Evolutionary conservation across 2,888 invertebrate species (phyloP).

Genomic region (Lasioglossum oenotherae): DNA sequence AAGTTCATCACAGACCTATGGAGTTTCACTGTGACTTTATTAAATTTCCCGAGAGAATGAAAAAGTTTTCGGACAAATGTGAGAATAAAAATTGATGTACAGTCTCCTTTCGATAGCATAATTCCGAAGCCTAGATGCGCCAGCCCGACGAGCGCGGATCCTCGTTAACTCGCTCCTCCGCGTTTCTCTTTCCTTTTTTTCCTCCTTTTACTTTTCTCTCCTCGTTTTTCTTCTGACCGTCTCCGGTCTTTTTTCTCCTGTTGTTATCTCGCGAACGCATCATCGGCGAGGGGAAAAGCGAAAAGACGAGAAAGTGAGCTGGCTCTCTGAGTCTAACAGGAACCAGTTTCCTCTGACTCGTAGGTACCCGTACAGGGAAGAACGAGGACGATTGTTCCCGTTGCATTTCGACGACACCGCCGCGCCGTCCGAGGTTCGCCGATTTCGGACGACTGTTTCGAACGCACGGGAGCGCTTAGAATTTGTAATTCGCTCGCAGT

Average conservation of each 20-base stretch:
- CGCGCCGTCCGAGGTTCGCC: neutral
- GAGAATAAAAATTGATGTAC: too few species aligned
- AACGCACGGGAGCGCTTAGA: neutral
- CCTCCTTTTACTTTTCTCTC: neutral
- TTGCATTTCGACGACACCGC: conserved; percentile 62
- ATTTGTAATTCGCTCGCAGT: neutral
- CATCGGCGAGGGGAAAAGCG: conserved; percentile 44
- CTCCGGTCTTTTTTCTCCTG: conserved; percentile 28
- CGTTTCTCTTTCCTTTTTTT: conserved; percentile 41
- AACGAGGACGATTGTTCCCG: conserved; percentile 49
- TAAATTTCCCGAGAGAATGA: too few species aligned
- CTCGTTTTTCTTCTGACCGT: conserved; percentile 1
- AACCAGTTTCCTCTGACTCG: conserved; percentile 76
- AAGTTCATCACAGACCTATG: neutral
- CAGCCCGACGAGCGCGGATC: neutral
- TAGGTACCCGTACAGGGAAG: conserved; percentile 4
- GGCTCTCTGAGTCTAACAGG: conserved; percentile 64
- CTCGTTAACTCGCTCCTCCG: neutral
- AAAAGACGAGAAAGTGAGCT: conserved; percentile 51
- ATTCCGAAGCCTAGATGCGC: neutral
- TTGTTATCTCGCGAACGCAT: conserved; percentile 19
- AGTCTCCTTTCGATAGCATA: neutral
- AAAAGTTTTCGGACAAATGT: too few species aligned
- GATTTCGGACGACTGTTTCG: neutral
- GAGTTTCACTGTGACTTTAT: neutral